These are phyloP conservation scores for Orientallactaga sibirica DNA, from an alignment of 2,797 vertebrate genomes.

Conservation along the genomic window DNA sequence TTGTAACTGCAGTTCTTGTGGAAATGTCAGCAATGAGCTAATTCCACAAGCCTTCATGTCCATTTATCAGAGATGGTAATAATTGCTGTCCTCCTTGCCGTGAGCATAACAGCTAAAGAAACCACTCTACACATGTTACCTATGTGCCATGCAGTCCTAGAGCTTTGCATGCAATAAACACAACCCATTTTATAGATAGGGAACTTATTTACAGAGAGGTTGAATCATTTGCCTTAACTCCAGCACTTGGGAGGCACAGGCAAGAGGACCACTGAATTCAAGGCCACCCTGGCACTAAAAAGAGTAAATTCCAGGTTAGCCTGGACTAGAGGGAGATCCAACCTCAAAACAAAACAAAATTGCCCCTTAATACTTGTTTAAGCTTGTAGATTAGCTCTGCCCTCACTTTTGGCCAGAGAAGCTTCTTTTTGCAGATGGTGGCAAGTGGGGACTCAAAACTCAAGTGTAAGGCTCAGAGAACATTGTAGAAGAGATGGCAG, in stretches of 20 bases:
- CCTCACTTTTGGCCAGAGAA: too few relatives aligned
- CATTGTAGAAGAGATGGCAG: too few relatives aligned
- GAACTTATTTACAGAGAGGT: conserved; percentile 10
- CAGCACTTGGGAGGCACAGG: too few relatives aligned
- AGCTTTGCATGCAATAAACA: neutral
- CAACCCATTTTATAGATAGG: conserved; percentile 16
- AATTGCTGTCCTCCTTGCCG: neutral
- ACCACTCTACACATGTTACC: neutral
- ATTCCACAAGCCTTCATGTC: neutral
- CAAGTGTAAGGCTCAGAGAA: neutral
- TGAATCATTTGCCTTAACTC: neutral
- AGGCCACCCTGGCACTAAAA: too few relatives aligned
- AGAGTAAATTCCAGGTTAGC: too few relatives aligned
- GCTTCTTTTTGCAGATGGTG: too few relatives aligned
- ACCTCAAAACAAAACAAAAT: too few relatives aligned
- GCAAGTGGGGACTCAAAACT: neutral
- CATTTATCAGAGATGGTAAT: neutral
- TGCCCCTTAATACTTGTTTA: too few relatives aligned
- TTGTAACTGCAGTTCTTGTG: neutral
- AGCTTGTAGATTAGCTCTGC: too few relatives aligned
- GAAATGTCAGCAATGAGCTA: neutral
- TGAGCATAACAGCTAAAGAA: conserved; percentile 18
- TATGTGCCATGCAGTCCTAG: neutral
- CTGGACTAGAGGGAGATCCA: too few relatives aligned
- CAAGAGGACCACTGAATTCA: too few relatives aligned